Conservation (phyloP, 2,888 invertebrate genomes). For the Plemyria rubiginata region DNA sequence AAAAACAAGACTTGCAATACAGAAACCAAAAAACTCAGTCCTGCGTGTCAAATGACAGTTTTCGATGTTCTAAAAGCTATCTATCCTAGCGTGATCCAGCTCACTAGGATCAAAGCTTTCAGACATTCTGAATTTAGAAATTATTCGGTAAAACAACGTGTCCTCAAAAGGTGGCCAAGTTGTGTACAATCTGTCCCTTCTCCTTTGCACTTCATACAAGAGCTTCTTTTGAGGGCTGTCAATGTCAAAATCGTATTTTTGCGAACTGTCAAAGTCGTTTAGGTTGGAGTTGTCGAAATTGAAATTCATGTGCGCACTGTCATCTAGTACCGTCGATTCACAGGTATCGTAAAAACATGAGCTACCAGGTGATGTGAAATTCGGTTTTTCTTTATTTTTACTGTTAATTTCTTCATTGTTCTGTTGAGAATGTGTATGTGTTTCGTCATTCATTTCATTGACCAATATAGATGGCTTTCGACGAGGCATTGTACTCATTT, state of each 20-base stretch:
- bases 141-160: constrained; percentile 69
- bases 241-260: constrained; percentile 19
- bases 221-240: constrained; percentile 46
- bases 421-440: constrained; percentile 10
- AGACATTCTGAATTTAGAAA: constrained; percentile 74
- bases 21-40: too few relatives aligned
- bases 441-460: constrained; percentile 9
- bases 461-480: constrained; percentile 29
- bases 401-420: constrained; percentile 3
- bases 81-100: constrained; percentile 51
- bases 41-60: neutral
- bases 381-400: constrained; percentile 33
- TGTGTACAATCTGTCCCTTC: constrained; percentile 50
- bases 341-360: constrained; percentile 47
- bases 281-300: neutral
- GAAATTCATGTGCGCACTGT: neutral
- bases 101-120: constrained; percentile 77
- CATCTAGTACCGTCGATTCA: constrained; percentile 23
- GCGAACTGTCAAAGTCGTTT: constrained; percentile 4
- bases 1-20: too few relatives aligned
- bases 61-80: constrained; percentile 37
- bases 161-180: constrained; percentile 79
- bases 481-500: neutral
- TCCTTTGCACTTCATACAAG: constrained; percentile 55
- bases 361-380: constrained; percentile 46